Conservation (phyloP, 2,797 vertebrate genomes). For the Sebastes cheni region DNA sequence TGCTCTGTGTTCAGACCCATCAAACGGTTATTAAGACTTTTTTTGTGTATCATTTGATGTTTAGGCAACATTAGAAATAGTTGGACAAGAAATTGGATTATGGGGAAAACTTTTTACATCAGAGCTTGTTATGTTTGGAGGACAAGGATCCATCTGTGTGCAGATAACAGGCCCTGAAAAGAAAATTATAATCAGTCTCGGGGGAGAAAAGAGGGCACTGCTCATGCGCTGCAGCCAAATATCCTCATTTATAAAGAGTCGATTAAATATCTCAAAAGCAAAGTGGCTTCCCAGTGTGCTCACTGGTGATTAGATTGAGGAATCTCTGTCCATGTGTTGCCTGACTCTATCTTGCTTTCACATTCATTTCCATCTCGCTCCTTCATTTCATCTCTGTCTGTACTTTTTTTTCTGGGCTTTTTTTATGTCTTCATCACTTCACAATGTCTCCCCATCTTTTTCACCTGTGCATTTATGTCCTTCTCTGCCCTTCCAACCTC, state of each 20-base stretch:
- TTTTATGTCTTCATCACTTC: neutral
- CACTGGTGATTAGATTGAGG: constrained; percentile 40
- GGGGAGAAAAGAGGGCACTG: constrained; percentile 41
- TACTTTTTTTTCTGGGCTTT: neutral
- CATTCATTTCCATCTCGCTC: neutral
- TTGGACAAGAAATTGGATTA: constrained; percentile 34
- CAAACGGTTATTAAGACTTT: constrained; percentile 3
- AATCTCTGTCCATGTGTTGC: constrained; percentile 18
- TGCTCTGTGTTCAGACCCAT: constrained; percentile 16
- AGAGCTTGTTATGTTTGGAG: constrained; percentile 52
- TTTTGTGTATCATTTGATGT: constrained; percentile 16
- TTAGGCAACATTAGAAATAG: constrained; percentile 9
- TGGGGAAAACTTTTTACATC: constrained; percentile 26
- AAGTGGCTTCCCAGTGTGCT: constrained; percentile 35
- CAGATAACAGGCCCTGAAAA: constrained; percentile 55
- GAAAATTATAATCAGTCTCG: constrained; percentile 64
- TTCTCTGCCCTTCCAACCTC: constrained; percentile 11
- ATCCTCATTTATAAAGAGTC: constrained; percentile 55
- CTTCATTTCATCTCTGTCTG: constrained; percentile 1
- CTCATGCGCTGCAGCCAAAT: constrained; percentile 46
- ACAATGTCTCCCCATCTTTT: neutral
- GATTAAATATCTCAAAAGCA: constrained; percentile 62
- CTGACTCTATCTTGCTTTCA: neutral
- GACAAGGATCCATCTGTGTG: constrained; percentile 55
- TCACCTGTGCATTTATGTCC: constrained; percentile 13